Evolutionary conservation across 53 echinoderm and acorn worm genomes (phyloP).

Genomic region (Holothuria leucospilota): DNA sequence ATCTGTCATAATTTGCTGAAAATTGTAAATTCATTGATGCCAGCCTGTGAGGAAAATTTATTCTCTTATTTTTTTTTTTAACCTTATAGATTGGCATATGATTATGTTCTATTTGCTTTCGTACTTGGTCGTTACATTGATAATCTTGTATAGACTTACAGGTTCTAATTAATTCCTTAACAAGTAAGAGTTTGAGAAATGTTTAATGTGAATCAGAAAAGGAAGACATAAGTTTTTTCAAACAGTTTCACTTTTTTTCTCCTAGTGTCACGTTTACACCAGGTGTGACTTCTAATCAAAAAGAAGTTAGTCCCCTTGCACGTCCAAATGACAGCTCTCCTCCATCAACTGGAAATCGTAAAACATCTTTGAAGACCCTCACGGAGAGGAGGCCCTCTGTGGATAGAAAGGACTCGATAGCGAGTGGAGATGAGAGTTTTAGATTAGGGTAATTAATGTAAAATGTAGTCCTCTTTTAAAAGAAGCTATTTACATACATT

Average conservation of each 20-base stretch:
- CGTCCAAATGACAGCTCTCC: background rate
- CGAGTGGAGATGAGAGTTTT: slow-evolving; percentile 27
- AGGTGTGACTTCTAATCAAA: background rate
- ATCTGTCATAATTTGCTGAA: too few relatives aligned
- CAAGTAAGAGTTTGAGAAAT: too few relatives aligned
- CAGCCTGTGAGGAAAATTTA: too few relatives aligned
- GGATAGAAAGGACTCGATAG: background rate
- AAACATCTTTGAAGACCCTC: background rate
- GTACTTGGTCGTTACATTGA: too few relatives aligned
- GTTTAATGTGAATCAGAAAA: too few relatives aligned
- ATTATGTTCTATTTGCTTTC: too few relatives aligned
- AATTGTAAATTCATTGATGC: too few relatives aligned
- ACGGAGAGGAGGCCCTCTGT: background rate
- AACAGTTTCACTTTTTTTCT: background rate
- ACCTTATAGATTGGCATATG: too few relatives aligned
- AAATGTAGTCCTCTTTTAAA: background rate
- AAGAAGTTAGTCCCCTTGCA: background rate
- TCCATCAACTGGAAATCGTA: background rate
- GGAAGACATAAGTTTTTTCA: too few relatives aligned
- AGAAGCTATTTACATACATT: background rate
- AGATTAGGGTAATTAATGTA: slow-evolving; percentile 27
- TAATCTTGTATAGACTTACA: too few relatives aligned
- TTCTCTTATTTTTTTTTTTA: too few relatives aligned
- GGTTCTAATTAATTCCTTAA: too few relatives aligned
- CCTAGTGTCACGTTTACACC: background rate